Conservation (phyloP, 1,140 invertebrate species). For the Pachyrhynchus sulphureomaculatus region DNA sequence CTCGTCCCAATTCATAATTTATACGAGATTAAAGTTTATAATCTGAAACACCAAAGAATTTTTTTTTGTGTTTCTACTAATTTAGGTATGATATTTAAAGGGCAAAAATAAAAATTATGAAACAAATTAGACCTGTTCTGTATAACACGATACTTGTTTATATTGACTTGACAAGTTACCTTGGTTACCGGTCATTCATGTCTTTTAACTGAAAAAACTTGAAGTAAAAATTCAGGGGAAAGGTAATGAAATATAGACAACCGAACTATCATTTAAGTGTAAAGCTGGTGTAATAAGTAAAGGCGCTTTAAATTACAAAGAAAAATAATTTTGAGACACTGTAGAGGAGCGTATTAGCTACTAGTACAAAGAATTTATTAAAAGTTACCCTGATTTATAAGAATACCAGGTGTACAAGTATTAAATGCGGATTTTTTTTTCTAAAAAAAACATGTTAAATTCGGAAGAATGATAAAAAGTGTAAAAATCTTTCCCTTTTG, state of each 20-base stretch:
- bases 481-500: too few relatives aligned
- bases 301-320: too few relatives aligned
- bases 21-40: background rate
- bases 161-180: background rate
- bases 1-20: conserved; percentile 43
- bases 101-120: background rate
- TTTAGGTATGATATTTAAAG: background rate
- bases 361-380: too few relatives aligned
- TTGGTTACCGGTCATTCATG: background rate
- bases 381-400: too few relatives aligned
- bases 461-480: too few relatives aligned
- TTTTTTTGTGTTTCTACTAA: background rate
- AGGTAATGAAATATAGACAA: background rate
- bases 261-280: background rate
- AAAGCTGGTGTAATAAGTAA: too few relatives aligned
- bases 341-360: too few relatives aligned
- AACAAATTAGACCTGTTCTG: background rate
- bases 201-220: background rate
- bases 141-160: background rate
- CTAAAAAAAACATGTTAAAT: too few relatives aligned
- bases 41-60: background rate
- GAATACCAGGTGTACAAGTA: too few relatives aligned
- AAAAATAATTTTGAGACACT: too few relatives aligned
- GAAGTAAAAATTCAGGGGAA: background rate
- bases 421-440: too few relatives aligned